Base-by-base conservation (phyloP, 37 sponge, comb jelly and placozoan genomes). In the Cladorhizidae sp. region DNA sequence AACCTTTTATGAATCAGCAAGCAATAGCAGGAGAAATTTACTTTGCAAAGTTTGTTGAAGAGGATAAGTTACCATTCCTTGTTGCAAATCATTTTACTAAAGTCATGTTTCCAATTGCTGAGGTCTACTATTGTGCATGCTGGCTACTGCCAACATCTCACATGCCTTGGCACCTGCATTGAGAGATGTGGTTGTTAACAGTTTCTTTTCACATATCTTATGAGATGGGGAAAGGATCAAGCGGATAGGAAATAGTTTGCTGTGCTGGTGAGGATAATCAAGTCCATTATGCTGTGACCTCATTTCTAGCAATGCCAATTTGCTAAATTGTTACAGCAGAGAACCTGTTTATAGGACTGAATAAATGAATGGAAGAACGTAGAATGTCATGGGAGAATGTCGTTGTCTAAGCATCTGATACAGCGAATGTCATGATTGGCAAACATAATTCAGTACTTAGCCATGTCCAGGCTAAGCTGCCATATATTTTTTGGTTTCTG, bases 371-470 rank as follows among this genome's bases (percentile, higher is more conserved):
- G 55, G 55, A 54, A 54, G 55, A 54, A 54, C 55, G 17, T 54
- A 17, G 17, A 54, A 54, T 54, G n/a, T n/a, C n/a, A n/a, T n/a
- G n/a, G n/a, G n/a, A n/a, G n/a, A n/a, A n/a, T n/a, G n/a, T n/a
- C n/a, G 55, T 54, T 54, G 55, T n/a, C n/a, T n/a, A n/a, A n/a
- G n/a, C n/a, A n/a, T 54, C 55, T 54, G 55, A 54, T 54, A 54
- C 55, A 54, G 55, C 55, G 17, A 54, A 54, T 54, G 55, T 54
- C 17, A 54, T 54, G 55, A 17, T 54, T 54, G 55, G 55, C 17
- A 17, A 12, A 54, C 55, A 54, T 54, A 54, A 54, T n/a, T n/a
- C n/a, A n/a, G n/a, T n/a, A n/a, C n/a, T n/a, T n/a, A n/a, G n/a
- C n/a, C n/a, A n/a, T 54, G 12, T 17, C 12, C n/a, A n/a, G 17